phyloP scores from a whole-genome alignment of 2,888 invertebrate species.

The Limnephilus marmoratus region DNA sequence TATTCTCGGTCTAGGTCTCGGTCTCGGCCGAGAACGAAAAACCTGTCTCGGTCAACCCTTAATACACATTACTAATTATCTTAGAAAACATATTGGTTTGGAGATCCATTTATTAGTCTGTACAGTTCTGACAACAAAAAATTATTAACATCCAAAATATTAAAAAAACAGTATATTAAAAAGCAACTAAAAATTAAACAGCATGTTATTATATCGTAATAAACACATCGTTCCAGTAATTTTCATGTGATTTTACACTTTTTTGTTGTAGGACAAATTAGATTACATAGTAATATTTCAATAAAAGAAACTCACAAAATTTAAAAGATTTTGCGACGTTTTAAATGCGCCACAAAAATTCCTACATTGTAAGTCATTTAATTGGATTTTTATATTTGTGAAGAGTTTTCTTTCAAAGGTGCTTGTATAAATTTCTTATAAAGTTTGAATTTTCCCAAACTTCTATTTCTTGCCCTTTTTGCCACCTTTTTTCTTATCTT shows the following conservation, averaged over 20 bases:
- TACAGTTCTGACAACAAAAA: not conserved
- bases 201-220: not conserved
- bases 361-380: not conserved
- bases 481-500: conserved; percentile 18
- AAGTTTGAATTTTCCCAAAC: not conserved
- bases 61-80: too few relatives aligned
- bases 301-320: not conserved
- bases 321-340: not conserved
- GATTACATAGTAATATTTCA: not conserved
- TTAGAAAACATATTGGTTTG: not conserved
- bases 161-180: not conserved
- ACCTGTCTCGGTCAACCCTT: too few relatives aligned
- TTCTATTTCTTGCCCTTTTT: conserved; percentile 22
- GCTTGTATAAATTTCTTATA: too few relatives aligned
- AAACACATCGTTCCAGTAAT: not conserved
- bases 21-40: too few relatives aligned
- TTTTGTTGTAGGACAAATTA: not conserved
- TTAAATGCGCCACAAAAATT: not conserved
- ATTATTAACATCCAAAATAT: not conserved
- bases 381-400: not conserved
- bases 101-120: not conserved
- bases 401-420: not conserved
- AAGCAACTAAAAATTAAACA: not conserved
- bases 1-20: too few relatives aligned
- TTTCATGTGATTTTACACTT: not conserved